Evolutionary conservation across 2,888 invertebrate genomes (phyloP).

Genomic region (Dicranocentrus wangi): DNA sequence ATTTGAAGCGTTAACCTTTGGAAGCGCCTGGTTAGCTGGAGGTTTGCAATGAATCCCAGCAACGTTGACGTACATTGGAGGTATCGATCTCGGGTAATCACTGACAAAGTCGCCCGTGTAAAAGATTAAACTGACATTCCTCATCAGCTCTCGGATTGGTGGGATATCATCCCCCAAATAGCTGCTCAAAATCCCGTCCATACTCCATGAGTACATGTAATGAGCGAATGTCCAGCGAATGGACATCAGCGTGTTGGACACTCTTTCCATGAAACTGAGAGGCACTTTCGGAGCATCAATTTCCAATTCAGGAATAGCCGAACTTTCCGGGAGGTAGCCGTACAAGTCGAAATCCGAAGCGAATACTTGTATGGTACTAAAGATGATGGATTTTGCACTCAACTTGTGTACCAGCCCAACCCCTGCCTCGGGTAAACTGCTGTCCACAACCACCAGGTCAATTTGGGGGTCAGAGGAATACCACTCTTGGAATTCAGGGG

Average conservation of each 20-base stretch:
- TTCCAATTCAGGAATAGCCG: conserved; percentile 58
- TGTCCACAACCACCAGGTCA: conserved; percentile 67
- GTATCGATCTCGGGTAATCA: conserved; percentile 23
- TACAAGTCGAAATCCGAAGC: conserved; percentile 11
- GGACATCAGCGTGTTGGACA: conserved; percentile 25
- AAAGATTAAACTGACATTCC: conserved; percentile 22
- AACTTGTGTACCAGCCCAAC: conserved; percentile 58
- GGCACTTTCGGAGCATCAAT: conserved; percentile 1
- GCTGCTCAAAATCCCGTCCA: background rate
- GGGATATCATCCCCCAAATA: background rate
- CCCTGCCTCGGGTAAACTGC: conserved; percentile 58
- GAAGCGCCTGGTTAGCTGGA: background rate
- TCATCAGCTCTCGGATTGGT: background rate
- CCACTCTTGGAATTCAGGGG: conserved; percentile 26
- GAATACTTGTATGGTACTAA: background rate
- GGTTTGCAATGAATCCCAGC: conserved; percentile 27
- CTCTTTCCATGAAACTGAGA: conserved; percentile 32
- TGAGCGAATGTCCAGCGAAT: conserved; percentile 17
- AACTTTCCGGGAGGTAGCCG: conserved; percentile 46
- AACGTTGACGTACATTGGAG: conserved; percentile 32
- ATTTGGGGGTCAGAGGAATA: conserved; percentile 3
- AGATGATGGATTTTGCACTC: conserved; percentile 43
- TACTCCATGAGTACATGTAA: background rate
- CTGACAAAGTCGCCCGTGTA: conserved; percentile 24
- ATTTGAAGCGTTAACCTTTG: no score